Conservation (phyloP, 2,888 invertebrate genomes). For the Chloroclysta siterata region DNA sequence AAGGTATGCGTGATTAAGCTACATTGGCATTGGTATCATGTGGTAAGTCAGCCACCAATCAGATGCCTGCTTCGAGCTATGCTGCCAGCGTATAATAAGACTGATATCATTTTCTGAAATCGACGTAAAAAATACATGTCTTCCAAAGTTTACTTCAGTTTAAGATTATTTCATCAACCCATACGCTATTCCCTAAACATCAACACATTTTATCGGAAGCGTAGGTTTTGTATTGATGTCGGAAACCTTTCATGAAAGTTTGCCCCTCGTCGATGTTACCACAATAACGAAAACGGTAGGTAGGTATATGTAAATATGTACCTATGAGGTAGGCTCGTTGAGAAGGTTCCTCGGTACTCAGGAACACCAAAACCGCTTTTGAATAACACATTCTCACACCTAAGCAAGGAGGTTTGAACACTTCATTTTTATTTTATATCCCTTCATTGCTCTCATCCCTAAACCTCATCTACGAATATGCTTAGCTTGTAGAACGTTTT, state of each 20-base stretch:
- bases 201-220: conserved; percentile 44
- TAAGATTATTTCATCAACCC: conserved; percentile 14
- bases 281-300: conserved; percentile 62
- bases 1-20: too few relatives aligned
- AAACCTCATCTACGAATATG: conserved; percentile 26
- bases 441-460: conserved; percentile 26
- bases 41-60: too few relatives aligned
- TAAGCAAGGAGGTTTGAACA: conserved; percentile 34
- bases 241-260: conserved; percentile 49
- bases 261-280: conserved; percentile 58
- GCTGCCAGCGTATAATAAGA: too few relatives aligned
- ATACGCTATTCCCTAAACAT: conserved; percentile 15
- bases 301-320: conserved; percentile 59
- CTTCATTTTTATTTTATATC: conserved; percentile 34
- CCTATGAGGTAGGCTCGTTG: conserved; percentile 50
- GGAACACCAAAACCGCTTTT: conserved; percentile 51
- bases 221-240: conserved; percentile 52
- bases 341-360: conserved; percentile 51
- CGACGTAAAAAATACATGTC: background rate
- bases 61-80: too few relatives aligned
- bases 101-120: too few relatives aligned
- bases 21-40: too few relatives aligned
- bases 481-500: conserved; percentile 21
- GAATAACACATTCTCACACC: conserved; percentile 45
- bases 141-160: conserved; percentile 6